Conservation (phyloP, 2,113 vertebrate genomes). For the Pavo muticus region DNA sequence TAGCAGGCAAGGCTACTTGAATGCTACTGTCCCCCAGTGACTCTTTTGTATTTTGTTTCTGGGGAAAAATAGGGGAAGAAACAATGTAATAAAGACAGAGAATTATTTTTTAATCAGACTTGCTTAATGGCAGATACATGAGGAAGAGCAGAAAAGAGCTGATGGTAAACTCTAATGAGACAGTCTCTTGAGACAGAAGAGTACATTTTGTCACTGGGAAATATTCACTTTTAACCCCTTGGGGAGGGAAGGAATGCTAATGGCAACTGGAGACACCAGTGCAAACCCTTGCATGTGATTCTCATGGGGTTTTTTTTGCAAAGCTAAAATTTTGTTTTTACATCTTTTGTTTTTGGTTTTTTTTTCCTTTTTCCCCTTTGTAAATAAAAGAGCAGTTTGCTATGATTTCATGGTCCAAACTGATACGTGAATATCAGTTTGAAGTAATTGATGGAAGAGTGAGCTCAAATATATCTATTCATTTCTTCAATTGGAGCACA, state of each 20-base stretch:
- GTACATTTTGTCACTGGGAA: constrained; percentile 27
- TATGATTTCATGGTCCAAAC: background rate
- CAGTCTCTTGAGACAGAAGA: background rate
- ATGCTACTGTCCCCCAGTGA: background rate
- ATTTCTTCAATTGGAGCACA: background rate
- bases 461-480: background rate
- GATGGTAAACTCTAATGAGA: background rate
- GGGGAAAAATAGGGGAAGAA: background rate
- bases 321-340: background rate
- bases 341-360: background rate
- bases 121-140: background rate
- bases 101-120: background rate
- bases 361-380: constrained; percentile 10
- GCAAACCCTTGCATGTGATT: background rate
- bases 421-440: background rate
- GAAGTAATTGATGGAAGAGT: background rate
- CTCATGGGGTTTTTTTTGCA: background rate
- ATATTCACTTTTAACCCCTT: background rate
- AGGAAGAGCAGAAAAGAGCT: background rate
- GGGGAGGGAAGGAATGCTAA: constrained; percentile 28
- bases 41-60: background rate
- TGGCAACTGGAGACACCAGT: background rate
- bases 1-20: background rate
- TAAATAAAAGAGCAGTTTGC: background rate
- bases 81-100: background rate